Evolutionary conservation across 2,888 invertebrate genomes (phyloP).

Genomic region (Sicus ferrugineus): DNA sequence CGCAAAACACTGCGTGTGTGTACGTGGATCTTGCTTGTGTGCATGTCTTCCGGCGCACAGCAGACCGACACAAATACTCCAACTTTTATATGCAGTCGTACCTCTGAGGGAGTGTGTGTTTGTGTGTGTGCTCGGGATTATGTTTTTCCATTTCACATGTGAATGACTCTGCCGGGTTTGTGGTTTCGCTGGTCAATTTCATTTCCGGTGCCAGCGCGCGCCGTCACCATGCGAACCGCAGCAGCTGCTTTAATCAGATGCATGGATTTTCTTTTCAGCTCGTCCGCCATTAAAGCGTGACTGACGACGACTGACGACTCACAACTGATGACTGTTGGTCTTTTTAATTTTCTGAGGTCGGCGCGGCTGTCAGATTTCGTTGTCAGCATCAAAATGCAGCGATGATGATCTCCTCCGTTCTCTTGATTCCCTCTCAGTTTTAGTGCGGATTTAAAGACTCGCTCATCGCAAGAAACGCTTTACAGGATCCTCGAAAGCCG

Average conservation of each 20-base stretch:
- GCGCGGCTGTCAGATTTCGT: too few relatives aligned
- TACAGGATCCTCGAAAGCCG: neutral
- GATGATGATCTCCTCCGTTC: neutral
- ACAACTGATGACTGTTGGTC: neutral
- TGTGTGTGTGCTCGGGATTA: conserved; percentile 47
- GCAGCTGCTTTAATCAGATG: conserved; percentile 35
- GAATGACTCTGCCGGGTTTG: conserved; percentile 52
- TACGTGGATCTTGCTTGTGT: neutral
- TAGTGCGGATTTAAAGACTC: too few relatives aligned
- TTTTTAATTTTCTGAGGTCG: neutral
- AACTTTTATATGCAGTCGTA: neutral
- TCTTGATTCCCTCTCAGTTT: too few relatives aligned
- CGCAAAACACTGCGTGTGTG: neutral
- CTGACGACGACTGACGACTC: neutral
- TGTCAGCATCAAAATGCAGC: neutral
- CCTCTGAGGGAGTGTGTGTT: neutral
- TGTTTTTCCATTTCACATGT: conserved; percentile 61
- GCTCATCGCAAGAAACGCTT: too few relatives aligned
- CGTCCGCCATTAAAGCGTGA: neutral
- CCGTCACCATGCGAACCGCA: conserved; percentile 31
- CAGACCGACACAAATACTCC: too few relatives aligned
- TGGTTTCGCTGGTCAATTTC: conserved; percentile 37
- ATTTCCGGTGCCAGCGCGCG: conserved; percentile 27
- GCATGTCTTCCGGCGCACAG: too few relatives aligned
- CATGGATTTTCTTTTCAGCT: conserved; percentile 11